Conservation (phyloP, 1,140 invertebrate genomes). For the Physella acuta region DNA sequence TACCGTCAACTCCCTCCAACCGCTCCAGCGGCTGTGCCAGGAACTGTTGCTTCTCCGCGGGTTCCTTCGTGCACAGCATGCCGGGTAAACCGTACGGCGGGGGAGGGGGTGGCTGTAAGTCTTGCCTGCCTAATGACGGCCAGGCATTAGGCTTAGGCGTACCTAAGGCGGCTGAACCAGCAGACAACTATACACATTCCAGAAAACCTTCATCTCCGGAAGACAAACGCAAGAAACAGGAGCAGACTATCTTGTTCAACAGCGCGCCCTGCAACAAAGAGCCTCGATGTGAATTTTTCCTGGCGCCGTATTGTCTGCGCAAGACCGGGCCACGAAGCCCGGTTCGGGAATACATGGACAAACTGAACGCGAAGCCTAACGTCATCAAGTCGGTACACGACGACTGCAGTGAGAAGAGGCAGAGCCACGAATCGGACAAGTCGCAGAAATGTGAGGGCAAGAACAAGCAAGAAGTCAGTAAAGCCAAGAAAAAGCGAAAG, state of each 20-base stretch:
- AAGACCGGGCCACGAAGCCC: constrained; percentile 5
- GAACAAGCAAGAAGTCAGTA: no score
- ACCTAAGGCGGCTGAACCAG: neutral
- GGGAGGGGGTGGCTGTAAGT: neutral
- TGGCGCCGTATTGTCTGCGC: neutral
- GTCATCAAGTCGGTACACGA: neutral
- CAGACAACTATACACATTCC: constrained; percentile 9
- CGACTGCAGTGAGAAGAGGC: neutral
- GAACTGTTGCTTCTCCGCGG: neutral
- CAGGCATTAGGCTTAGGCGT: no score
- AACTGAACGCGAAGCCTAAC: neutral
- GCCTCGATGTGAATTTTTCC: neutral
- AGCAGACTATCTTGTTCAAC: neutral
- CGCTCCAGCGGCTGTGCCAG: neutral
- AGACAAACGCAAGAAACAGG: neutral
- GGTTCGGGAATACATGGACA: neutral
- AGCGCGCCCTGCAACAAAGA: neutral
- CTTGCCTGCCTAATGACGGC: neutral
- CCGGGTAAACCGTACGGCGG: no score
- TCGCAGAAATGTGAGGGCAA: neutral
- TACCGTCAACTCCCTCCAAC: neutral
- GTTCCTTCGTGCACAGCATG: neutral
- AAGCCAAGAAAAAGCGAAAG: no score
- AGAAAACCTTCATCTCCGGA: constrained; percentile 7
- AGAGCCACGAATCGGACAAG: neutral